phyloP scores from a whole-genome alignment of 2,888 invertebrate species.

The Cerastis rubricosa region DNA sequence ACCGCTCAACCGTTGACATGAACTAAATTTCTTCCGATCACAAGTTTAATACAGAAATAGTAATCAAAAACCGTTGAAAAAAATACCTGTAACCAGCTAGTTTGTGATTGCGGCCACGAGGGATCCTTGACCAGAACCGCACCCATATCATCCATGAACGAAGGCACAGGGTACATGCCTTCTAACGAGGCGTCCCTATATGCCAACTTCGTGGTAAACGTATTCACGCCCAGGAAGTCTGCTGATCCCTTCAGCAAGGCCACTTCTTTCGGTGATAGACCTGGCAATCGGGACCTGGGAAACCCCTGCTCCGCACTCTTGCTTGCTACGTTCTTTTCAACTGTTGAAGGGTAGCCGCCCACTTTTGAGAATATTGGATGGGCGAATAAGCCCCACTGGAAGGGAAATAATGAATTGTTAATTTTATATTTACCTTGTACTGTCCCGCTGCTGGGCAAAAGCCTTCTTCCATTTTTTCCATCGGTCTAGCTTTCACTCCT shows the following conservation, averaged over 20 bases:
- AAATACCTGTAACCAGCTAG: constrained; percentile 80
- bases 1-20: background rate
- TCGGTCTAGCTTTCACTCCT: background rate
- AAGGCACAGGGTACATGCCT: constrained; percentile 81
- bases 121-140: constrained; percentile 76
- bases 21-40: background rate
- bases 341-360: constrained; percentile 92
- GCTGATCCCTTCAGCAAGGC: constrained; percentile 90
- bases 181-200: constrained; percentile 81
- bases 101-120: constrained; percentile 77
- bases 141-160: constrained; percentile 82
- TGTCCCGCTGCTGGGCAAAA: background rate
- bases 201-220: constrained; percentile 90
- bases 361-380: constrained; percentile 86
- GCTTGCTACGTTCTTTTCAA: constrained; percentile 89
- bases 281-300: constrained; percentile 90
- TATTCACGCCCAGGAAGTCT: constrained; percentile 93
- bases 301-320: constrained; percentile 91
- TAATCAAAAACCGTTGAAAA: background rate
- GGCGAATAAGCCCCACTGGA: constrained; percentile 86
- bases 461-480: background rate
- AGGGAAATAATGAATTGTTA: background rate
- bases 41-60: background rate
- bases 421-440: background rate
- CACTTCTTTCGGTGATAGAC: constrained; percentile 90